A percentile compares a stretch with the other conserved stretches of the same genome.
These are phyloP conservation scores for Porites lobata DNA, from an alignment of 92 coral and sea anemone species.

Conservation along the genomic window DNA sequence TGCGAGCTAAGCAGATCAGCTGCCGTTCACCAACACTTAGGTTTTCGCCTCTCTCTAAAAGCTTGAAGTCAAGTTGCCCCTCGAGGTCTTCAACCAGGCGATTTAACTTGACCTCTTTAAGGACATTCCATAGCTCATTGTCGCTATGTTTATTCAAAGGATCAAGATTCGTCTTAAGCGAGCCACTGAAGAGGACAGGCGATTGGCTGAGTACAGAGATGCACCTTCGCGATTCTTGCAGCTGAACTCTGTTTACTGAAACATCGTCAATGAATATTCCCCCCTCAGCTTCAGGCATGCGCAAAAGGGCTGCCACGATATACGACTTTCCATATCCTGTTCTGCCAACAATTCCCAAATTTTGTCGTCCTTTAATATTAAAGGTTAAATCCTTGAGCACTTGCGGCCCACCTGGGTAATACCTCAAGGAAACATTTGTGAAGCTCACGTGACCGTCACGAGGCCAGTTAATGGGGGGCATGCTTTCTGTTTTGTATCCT, in stretches of 20 bases:
- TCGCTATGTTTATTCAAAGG: background rate
- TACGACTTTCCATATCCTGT: constrained; percentile 7
- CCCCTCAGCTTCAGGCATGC: constrained; percentile 5
- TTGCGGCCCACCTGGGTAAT: constrained; percentile 10
- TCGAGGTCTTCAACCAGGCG: background rate
- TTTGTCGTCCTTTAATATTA: background rate
- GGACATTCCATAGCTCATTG: background rate
- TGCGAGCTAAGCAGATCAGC: constrained; percentile 1
- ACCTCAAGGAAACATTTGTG: constrained; percentile 13
- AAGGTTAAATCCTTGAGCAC: background rate
- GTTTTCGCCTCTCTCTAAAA: background rate
- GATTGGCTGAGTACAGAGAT: constrained; percentile 3
- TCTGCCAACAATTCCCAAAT: background rate
- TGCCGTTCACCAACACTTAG: background rate
- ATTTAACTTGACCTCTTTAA: background rate
- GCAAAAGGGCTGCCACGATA: background rate
- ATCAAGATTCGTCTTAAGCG: constrained; percentile 5
- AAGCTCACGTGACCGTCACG: constrained; percentile 27
- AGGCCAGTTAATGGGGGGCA: constrained; percentile 23
- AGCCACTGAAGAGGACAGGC: background rate
- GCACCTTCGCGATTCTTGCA: background rate
- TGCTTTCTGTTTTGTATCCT: constrained; percentile 4
- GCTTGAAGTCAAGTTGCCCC: background rate
- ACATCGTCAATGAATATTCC: background rate
- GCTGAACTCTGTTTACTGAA: background rate